phyloP scores from a whole-genome alignment of 1,140 invertebrate species.

The Tetramorium alpestre region DNA sequence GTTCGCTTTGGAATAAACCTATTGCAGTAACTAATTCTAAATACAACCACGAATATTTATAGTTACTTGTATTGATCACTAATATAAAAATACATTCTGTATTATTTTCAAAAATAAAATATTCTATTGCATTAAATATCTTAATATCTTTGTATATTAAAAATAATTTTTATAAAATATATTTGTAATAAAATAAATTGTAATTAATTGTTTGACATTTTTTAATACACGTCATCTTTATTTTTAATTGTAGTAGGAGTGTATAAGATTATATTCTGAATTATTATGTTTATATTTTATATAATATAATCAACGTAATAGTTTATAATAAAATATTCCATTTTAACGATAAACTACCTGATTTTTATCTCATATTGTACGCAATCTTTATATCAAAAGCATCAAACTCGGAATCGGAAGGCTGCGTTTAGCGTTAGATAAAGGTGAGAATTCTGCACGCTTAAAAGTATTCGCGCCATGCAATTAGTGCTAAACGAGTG shows the following conservation, averaged over 20 bases:
- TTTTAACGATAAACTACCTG: not conserved
- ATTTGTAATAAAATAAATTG: not conserved
- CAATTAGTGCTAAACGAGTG: slow-evolving; percentile 21
- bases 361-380: not conserved
- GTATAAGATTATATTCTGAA: not conserved
- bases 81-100: not conserved
- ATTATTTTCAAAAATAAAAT: not conserved
- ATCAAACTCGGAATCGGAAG: not conserved
- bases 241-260: not conserved
- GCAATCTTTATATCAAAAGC: not conserved
- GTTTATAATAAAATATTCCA: not conserved
- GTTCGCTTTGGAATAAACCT: not conserved
- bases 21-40: not conserved
- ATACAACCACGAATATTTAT: not conserved
- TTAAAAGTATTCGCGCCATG: not conserved
- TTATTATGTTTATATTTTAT: not conserved
- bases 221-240: not conserved
- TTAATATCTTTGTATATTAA: not conserved
- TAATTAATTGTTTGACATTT: not conserved
- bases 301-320: not conserved
- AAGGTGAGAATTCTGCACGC: slow-evolving; percentile 18
- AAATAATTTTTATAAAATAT: not conserved
- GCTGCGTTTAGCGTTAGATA: not conserved
- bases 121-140: not conserved
- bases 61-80: not conserved